Percentiles rank a stretch among this genome's conserved stretches.
phyloP scores from a whole-genome alignment of 2,113 vertebrate species.

The Eurypyga helias region DNA sequence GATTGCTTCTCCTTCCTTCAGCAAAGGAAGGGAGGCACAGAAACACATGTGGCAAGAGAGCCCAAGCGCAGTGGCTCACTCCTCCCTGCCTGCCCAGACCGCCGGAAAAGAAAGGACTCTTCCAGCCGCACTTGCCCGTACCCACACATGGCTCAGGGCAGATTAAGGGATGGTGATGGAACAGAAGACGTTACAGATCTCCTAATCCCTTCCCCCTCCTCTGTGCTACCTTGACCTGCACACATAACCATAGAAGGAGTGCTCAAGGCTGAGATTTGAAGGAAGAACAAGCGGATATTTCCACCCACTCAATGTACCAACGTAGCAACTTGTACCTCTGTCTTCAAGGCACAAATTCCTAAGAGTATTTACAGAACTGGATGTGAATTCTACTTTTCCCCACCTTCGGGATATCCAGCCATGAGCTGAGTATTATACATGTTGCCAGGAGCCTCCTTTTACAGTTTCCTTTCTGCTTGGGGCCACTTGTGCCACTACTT shows the following conservation, averaged over 20 bases:
- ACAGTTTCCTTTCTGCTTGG: neutral
- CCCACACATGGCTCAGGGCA: neutral
- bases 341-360: neutral
- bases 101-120: neutral
- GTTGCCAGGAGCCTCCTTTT: neutral
- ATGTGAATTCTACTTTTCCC: neutral
- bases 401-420: neutral
- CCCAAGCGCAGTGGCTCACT: neutral
- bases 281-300: neutral
- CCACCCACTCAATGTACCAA: rapidly evolving
- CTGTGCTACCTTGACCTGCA: neutral
- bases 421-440: rapidly evolving
- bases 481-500: neutral
- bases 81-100: no score
- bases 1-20: neutral
- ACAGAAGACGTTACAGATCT: neutral
- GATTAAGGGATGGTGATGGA: no score
- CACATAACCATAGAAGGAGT: neutral
- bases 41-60: neutral
- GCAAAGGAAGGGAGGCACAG: neutral
- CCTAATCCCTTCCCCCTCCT: neutral
- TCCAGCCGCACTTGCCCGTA: neutral
- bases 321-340: neutral
- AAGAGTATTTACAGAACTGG: neutral
- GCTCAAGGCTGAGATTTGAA: neutral